These are phyloP conservation scores for Oligia latruncula DNA, from an alignment of 2,888 invertebrate species.

Conservation along the genomic window DNA sequence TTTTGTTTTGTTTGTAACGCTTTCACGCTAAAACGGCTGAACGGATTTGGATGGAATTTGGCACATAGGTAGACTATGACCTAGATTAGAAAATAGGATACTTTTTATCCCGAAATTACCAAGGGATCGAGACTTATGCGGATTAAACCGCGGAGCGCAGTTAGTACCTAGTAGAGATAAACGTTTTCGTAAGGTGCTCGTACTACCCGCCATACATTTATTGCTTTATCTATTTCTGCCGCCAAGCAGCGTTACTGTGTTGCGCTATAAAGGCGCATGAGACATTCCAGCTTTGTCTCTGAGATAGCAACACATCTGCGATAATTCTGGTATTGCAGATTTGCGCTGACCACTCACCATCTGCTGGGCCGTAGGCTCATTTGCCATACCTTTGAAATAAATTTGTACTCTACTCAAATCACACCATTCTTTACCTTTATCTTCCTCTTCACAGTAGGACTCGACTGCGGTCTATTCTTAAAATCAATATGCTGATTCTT, in stretches of 20 bases:
- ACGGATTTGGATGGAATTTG: no score
- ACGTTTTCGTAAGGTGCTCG: no score
- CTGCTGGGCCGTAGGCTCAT: neutral
- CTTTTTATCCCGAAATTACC: no score
- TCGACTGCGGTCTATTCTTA: constrained; percentile 84
- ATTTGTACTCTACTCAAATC: neutral
- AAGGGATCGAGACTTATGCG: no score
- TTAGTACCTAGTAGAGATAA: no score
- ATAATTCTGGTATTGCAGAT: neutral
- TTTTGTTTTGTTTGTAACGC: no score
- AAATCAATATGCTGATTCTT: constrained; percentile 83
- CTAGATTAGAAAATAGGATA: no score
- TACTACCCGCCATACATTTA: no score
- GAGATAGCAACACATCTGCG: neutral
- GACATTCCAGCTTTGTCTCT: no score
- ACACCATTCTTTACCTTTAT: constrained; percentile 72
- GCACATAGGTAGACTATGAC: no score
- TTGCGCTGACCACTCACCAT: neutral
- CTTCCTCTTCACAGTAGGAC: constrained; percentile 79
- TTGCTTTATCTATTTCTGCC: neutral
- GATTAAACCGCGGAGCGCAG: no score
- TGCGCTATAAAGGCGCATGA: neutral
- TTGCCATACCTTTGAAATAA: neutral
- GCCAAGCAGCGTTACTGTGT: neutral
- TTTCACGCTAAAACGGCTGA: no score